Base-by-base conservation (phyloP, 1,140 invertebrate species). In the Medauroidea extradentata region DNA sequence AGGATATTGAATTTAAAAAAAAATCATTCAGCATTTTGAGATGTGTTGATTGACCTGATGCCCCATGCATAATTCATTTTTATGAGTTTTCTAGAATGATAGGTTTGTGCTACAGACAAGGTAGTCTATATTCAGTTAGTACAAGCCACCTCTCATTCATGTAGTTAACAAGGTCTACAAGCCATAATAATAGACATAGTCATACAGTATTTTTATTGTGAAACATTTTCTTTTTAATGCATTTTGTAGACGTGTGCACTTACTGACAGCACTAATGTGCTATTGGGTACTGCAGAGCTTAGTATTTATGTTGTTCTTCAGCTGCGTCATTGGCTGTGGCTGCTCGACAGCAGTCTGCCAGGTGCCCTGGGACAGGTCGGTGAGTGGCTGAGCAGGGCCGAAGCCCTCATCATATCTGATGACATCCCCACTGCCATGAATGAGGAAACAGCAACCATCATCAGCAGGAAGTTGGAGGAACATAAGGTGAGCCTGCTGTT, bases 331-430 rank as follows among this genome's bases (percentile, higher is more conserved):
- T 95, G 93, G 92, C 81, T 91, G 44, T 91, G 90, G 88, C 73
- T 87, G 14, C 75, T 96, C 60, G 94, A 98, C 72, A 84, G 88
- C 0, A 80, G 81, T 57, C 75, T 97, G 25, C 91, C 93, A 7
- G 90, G 90, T 29, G 87, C 89, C 66, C 86, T 97, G 48, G 87
- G 88, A 42, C 24, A 48, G 57, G 82, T 95, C 11, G 93, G 91
- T n/a, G 88, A 90, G 70, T 96, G 94, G 92, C 72, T 98, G 11
- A 87, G 88, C 48, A 83, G 84, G 64, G 94, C 93, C 5, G 94
- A 97, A 73, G 85, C 86, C 67, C 72, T 96, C 43, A 76, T 96
- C 19, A 82, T 84, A 64, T 78, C 78, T 7, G 88, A 91, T 63
- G 85, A 90, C 63, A 87, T 94, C 67, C 90, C 91, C 5, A 79